Base-by-base conservation (phyloP, 2,888 invertebrate species). In the Hirtodrosophila trivittata region DNA sequence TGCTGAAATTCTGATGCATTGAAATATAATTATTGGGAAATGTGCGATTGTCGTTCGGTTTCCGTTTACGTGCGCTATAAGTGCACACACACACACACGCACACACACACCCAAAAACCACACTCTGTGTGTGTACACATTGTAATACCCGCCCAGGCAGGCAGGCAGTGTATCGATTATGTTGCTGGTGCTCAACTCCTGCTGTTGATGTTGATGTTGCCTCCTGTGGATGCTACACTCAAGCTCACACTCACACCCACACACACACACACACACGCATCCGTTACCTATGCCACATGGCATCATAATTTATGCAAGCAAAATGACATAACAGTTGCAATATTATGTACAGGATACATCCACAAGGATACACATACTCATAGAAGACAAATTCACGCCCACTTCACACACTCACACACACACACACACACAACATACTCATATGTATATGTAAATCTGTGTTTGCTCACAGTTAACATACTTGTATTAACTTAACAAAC, bases 11-110 rank as follows among this genome's bases (percentile, higher is more conserved):
- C 84, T 86, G 88, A 80, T 85, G 80, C 86, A 89, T 86, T 87
- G 88, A 86, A 83, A 81, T 87, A 87, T 88, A 89, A 88, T 88
- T 88, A 88, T 87, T 88, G 89, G 85, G 86, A 88, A 89, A 88
- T 85, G 85, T 77, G 77, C 78, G 89, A 77, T 88, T 88, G 87
- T 86, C 87, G 69, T 66, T 82, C 60, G 75, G 85, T 87, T 87
- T 82, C 82, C 87, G 82, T 72, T 85, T 70, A 82, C 82, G 71
- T 85, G 71, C 47, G 51, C 41, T 47, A 9, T 26, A 16, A 41
- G 51, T 13, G 8, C 33, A 25, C 43, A 25, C 28, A 42, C 37
- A 41, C 30, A 43, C 37, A 47, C 43, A 28, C 60, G 26, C 25
- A 7, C 51, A 30, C 39, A 42, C 18, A 35, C 26, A 45, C 7